Percentiles rank a stretch among this genome's conserved stretches.
phyloP scores from a whole-genome alignment of 2,888 invertebrate species.

The Ganaspis brasiliensis region DNA sequence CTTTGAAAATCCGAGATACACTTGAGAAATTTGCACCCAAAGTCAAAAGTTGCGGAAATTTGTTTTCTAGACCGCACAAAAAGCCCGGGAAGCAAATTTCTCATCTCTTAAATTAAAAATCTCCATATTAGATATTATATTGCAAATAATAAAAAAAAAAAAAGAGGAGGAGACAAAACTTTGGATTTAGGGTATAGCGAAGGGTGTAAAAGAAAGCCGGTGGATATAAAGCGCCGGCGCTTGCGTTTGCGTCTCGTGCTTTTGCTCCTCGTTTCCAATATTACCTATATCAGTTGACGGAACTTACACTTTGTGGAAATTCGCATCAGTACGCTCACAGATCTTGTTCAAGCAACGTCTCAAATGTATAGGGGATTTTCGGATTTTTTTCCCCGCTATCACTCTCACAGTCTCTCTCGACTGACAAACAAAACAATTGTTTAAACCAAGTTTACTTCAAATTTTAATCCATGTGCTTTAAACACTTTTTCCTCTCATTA shows the following conservation, averaged over 20 bases:
- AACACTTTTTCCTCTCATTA: neutral
- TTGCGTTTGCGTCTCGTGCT: constrained; percentile 60
- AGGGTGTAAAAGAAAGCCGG: constrained; percentile 19
- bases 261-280: constrained; percentile 61
- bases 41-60: too few relatives aligned
- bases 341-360: constrained; percentile 55
- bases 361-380: constrained; percentile 1
- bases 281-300: constrained; percentile 59
- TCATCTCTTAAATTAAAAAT: too few relatives aligned
- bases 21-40: too few relatives aligned
- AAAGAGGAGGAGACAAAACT: neutral
- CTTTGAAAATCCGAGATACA: too few relatives aligned
- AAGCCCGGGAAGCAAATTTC: too few relatives aligned
- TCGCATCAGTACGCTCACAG: constrained; percentile 61
- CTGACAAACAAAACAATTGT: neutral
- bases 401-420: neutral
- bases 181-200: constrained; percentile 1
- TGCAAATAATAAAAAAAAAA: too few relatives aligned
- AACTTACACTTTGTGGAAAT: constrained; percentile 57
- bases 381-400: neutral
- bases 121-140: too few relatives aligned
- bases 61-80: too few relatives aligned
- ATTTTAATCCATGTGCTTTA: neutral
- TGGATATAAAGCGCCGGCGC: constrained; percentile 52
- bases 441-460: neutral